These are phyloP conservation scores for Leucophenga maculata DNA, from an alignment of 2,888 invertebrate genomes.

Conservation along the genomic window DNA sequence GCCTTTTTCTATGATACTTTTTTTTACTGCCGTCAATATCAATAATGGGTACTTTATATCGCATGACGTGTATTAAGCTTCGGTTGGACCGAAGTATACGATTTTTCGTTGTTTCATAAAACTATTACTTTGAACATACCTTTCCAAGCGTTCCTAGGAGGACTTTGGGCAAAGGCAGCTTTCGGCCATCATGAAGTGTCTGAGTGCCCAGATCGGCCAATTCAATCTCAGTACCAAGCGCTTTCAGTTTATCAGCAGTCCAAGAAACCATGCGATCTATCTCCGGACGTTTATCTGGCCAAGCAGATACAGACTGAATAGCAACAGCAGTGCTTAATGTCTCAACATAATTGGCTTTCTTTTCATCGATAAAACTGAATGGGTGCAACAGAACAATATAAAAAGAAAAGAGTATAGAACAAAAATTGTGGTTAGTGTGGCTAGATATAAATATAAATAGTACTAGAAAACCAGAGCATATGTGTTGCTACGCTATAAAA, in stretches of 20 bases:
- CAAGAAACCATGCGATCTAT: conserved; percentile 89
- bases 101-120: no score
- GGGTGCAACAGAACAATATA: background rate
- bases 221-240: conserved; percentile 81
- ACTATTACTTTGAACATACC: conserved; percentile 11
- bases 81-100: no score
- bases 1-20: no score
- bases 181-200: conserved; percentile 79
- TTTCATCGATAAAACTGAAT: conserved; percentile 78
- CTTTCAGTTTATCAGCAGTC: conserved; percentile 80
- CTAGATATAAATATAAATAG: no score
- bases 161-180: conserved; percentile 88
- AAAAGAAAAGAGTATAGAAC: background rate
- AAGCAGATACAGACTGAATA: conserved; percentile 95
- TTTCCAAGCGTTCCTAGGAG: conserved; percentile 85
- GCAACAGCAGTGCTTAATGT: conserved; percentile 89
- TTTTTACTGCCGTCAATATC: no score
- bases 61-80: no score
- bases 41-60: no score
- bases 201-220: conserved; percentile 85
- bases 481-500: no score
- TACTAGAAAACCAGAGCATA: no score
- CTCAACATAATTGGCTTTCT: conserved; percentile 83
- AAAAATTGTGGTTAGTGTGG: background rate
- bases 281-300: conserved; percentile 86